These are phyloP conservation scores for Delichon dasypus DNA, from an alignment of 2,797 vertebrate species.

Conservation along the genomic window DNA sequence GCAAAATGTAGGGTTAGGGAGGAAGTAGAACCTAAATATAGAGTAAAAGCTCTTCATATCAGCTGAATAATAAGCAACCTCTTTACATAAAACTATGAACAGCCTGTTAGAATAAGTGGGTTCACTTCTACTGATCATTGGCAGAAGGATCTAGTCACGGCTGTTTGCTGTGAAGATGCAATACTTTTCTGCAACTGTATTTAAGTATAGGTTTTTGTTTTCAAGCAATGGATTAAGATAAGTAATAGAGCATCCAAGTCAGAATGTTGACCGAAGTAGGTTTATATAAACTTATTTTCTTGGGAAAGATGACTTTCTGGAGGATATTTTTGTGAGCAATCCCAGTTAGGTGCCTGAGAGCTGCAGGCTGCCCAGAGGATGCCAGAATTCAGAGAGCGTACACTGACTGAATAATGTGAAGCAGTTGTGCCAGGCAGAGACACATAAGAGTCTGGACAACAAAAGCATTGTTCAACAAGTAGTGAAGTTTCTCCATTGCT, in stretches of 20 bases:
- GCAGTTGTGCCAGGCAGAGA: constrained; percentile 73
- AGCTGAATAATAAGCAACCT: neutral
- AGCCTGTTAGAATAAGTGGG: neutral
- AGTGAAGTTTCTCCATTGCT: neutral
- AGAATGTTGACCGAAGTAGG: neutral
- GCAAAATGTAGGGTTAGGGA: neutral
- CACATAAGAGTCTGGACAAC: constrained; percentile 33
- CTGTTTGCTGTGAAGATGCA: neutral
- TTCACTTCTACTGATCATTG: neutral
- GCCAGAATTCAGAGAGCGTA: neutral
- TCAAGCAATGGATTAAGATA: neutral
- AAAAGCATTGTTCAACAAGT: constrained; percentile 67
- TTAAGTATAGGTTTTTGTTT: neutral
- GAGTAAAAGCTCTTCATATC: neutral
- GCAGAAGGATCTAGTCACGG: neutral
- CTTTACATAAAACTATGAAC: neutral
- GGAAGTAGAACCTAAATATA: neutral
- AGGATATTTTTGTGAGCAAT: neutral
- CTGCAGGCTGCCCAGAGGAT: neutral
- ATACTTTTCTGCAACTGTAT: neutral
- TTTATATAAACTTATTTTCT: neutral
- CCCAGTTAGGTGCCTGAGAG: neutral
- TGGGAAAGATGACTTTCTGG: neutral
- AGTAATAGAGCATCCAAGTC: neutral
- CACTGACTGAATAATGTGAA: neutral